Evolutionary conservation across 1,140 invertebrate species (phyloP).

Genomic region (Apis cerana): DNA sequence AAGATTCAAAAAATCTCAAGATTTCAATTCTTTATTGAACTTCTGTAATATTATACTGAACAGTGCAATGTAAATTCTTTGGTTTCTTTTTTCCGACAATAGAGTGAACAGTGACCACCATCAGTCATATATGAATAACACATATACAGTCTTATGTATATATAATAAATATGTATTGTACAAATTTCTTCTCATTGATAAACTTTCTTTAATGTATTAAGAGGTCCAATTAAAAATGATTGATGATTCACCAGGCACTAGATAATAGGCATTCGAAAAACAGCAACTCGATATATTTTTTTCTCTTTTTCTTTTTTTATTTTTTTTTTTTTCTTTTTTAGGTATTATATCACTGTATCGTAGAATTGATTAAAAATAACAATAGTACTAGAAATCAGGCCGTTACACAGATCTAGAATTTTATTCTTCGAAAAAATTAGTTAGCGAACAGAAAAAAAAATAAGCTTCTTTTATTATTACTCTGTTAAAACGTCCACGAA

Average conservation of each 20-base stretch:
- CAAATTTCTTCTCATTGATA: slow-evolving; percentile 35
- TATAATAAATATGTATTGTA: slow-evolving; percentile 36
- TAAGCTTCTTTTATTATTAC: not conserved
- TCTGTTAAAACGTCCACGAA: not conserved
- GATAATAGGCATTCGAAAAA: slow-evolving; percentile 62
- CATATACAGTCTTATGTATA: slow-evolving; percentile 55
- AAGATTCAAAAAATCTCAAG: not conserved
- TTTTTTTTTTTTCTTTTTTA: not conserved
- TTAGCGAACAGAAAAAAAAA: slow-evolving; percentile 34
- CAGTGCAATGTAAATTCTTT: slow-evolving; percentile 32
- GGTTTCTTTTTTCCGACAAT: slow-evolving; percentile 11
- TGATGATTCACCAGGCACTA: slow-evolving; percentile 64
- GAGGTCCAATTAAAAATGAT: slow-evolving; percentile 55
- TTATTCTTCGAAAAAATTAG: not conserved
- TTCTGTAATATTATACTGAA: slow-evolving; percentile 35
- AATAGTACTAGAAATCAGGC: slow-evolving; percentile 51
- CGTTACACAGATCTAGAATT: slow-evolving; percentile 45
- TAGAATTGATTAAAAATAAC: slow-evolving; percentile 9
- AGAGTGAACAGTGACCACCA: slow-evolving; percentile 1
- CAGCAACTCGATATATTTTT: slow-evolving; percentile 28
- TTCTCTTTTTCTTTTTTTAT: slow-evolving; percentile 23
- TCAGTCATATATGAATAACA: slow-evolving; percentile 19
- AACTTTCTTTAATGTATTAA: slow-evolving; percentile 36
- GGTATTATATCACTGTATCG: not conserved
- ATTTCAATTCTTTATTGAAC: slow-evolving; percentile 58